These are phyloP conservation scores for Elysia chlorotica DNA, from an alignment of 1,140 invertebrate species.

Conservation along the genomic window DNA sequence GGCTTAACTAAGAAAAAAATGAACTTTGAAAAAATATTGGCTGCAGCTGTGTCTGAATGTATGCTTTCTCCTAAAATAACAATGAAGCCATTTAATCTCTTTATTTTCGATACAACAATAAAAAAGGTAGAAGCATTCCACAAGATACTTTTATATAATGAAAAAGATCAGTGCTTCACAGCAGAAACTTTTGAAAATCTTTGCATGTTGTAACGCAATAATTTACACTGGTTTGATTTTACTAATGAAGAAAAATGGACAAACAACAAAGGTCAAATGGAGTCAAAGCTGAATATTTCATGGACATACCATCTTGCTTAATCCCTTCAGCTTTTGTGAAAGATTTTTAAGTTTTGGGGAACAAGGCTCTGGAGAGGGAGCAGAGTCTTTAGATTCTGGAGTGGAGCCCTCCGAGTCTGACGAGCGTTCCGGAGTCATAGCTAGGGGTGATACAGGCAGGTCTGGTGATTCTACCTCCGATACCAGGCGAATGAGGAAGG, in stretches of 20 bases:
- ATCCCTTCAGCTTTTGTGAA: constrained; percentile 4
- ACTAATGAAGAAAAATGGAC: background rate
- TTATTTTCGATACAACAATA: no score
- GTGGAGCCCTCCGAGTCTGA: no score
- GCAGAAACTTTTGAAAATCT: background rate
- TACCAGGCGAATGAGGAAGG: no score
- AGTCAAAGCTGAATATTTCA: no score
- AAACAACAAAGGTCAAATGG: no score
- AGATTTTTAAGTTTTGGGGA: constrained; percentile 10
- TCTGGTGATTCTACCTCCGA: no score
- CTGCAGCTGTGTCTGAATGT: no score
- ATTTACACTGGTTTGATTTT: background rate
- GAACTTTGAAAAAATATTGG: background rate
- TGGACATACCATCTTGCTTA: constrained; percentile 15
- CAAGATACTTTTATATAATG: background rate
- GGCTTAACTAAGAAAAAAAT: background rate
- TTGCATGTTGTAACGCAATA: background rate
- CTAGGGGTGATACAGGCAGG: no score
- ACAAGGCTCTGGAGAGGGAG: background rate
- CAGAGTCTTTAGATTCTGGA: no score
- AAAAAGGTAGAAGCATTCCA: background rate
- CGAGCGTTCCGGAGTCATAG: no score
- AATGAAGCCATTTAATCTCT: no score
- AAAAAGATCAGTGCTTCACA: background rate
- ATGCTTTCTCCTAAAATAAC: no score